phyloP scores from a whole-genome alignment of 2,797 vertebrate species.

The Tamandua tetradactyla region DNA sequence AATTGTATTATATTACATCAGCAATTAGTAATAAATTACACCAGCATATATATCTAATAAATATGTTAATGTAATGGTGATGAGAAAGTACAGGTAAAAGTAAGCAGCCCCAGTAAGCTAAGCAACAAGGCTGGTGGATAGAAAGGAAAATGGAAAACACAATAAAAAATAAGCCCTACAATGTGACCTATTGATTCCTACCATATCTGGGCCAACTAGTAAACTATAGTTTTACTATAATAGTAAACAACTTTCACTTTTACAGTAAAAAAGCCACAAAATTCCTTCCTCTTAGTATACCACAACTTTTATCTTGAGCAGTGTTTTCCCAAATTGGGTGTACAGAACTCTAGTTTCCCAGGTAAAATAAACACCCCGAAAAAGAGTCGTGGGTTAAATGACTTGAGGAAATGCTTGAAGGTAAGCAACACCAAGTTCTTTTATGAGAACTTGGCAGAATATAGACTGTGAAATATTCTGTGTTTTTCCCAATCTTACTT shows the following conservation, averaged over 20 bases:
- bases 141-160: neutral
- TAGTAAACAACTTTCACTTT: too few species aligned
- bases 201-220: neutral
- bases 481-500: neutral
- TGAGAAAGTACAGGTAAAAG: neutral
- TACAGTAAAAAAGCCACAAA: neutral
- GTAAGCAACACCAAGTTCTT: constrained; percentile 3
- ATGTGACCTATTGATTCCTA: neutral
- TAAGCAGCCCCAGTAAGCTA: neutral
- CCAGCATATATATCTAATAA: neutral
- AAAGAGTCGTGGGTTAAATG: neutral
- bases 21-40: too few species aligned
- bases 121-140: neutral
- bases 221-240: too few species aligned
- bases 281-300: neutral
- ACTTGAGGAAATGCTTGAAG: neutral
- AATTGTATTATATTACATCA: neutral
- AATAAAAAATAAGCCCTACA: neutral
- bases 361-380: neutral
- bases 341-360: constrained; percentile 40
- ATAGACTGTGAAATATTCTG: neutral
- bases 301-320: neutral
- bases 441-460: neutral
- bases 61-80: neutral
- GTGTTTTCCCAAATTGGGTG: neutral